phyloP scores from a whole-genome alignment of 1,140 invertebrate genomes.

The Cotesia vestalis region DNA sequence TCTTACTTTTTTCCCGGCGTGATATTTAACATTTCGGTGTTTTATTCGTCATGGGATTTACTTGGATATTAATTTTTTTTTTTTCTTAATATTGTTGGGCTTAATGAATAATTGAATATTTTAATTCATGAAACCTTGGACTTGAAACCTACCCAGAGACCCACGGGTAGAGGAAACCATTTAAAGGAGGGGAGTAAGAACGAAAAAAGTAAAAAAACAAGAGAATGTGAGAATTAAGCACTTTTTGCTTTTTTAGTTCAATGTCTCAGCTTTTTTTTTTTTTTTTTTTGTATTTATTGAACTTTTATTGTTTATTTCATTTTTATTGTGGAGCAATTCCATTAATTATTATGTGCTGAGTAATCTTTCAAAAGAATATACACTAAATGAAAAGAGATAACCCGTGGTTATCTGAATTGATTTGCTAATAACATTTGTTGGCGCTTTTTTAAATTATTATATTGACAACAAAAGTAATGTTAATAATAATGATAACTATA shows the following conservation, averaged over 20 bases:
- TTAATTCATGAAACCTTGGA: background rate
- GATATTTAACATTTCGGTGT: no score
- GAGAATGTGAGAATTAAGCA: no score
- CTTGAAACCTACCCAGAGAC: constrained; percentile 1
- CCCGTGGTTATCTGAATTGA: constrained; percentile 8
- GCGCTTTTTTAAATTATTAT: background rate
- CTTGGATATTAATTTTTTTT: no score
- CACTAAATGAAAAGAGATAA: background rate
- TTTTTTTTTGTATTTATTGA: no score
- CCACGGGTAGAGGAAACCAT: constrained; percentile 1
- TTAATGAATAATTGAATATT: background rate
- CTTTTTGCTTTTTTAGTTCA: no score
- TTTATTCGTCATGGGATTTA: no score
- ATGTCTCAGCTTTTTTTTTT: no score
- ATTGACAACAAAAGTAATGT: no score
- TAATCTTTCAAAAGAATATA: background rate
- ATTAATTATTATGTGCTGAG: background rate
- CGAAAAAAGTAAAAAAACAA: background rate
- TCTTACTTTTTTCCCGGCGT: no score
- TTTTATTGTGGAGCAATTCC: no score
- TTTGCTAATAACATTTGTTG: constrained; percentile 16
- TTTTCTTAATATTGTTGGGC: no score
- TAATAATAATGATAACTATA: no score
- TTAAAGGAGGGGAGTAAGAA: background rate
- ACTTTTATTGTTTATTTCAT: background rate